These are phyloP conservation scores for Drosophila formosana DNA, from an alignment of 2,888 invertebrate genomes.

Conservation along the genomic window DNA sequence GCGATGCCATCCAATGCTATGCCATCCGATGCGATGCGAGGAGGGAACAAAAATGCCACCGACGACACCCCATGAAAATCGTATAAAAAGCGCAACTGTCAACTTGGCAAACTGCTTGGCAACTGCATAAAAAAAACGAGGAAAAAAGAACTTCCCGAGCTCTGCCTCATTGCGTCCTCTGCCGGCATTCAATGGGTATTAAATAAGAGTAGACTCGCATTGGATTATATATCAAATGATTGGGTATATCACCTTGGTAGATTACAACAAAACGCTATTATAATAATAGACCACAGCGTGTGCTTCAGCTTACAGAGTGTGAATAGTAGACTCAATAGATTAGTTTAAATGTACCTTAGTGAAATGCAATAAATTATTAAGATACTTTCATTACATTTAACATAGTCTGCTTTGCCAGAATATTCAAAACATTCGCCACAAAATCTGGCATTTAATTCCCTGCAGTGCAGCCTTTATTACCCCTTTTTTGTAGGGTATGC, in stretches of 20 bases:
- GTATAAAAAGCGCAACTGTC: conserved; percentile 58
- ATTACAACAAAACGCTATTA: neutral
- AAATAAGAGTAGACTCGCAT: conserved; percentile 6
- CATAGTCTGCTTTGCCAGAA: no score
- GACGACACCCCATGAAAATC: conserved; percentile 29
- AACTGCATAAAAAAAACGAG: neutral
- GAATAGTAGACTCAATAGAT: no score
- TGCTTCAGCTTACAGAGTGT: conserved; percentile 1
- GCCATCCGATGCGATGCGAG: conserved; percentile 1
- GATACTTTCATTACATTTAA: no score
- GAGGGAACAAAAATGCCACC: conserved; percentile 39
- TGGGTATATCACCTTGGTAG: conserved; percentile 36
- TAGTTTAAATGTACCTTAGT: no score
- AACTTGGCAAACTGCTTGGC: conserved; percentile 66
- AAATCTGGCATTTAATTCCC: no score
- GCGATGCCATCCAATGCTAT: neutral
- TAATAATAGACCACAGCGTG: neutral
- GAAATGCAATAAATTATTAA: no score
- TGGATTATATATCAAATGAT: neutral
- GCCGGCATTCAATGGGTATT: conserved; percentile 41
- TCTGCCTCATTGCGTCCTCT: conserved; percentile 56
- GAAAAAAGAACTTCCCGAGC: conserved; percentile 35
- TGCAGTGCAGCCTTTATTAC: neutral
- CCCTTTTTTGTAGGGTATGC: neutral
- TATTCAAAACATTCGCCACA: neutral